These are phyloP conservation scores for Enteromius radiatus DNA, from an alignment of 2,797 vertebrate genomes.

Conservation along the genomic window DNA sequence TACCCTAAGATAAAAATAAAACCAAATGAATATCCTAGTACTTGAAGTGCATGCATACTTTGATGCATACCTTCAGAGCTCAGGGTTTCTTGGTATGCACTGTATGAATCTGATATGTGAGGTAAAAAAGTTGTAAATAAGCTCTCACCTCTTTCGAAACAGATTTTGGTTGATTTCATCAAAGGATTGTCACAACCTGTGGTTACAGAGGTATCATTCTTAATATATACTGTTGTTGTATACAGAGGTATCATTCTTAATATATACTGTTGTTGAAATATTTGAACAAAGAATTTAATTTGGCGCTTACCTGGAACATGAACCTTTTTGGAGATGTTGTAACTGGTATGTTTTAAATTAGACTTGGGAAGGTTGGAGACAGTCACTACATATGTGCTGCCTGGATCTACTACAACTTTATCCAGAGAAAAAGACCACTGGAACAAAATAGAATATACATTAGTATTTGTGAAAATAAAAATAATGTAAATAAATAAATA, in stretches of 20 bases:
- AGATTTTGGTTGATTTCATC: slow-evolving; percentile 68
- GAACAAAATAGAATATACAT: slow-evolving; percentile 23
- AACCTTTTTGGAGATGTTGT: slow-evolving; percentile 59
- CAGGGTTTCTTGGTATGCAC: background rate
- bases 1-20: slow-evolving; percentile 64
- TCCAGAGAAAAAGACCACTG: slow-evolving; percentile 77
- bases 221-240: background rate
- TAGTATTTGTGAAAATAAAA: background rate
- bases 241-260: background rate
- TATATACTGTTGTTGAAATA: background rate
- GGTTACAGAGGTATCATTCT: background rate
- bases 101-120: background rate
- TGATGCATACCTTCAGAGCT: background rate
- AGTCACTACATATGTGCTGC: slow-evolving; percentile 67
- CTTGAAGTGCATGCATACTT: background rate
- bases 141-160: slow-evolving; percentile 72
- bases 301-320: slow-evolving; percentile 67
- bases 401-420: slow-evolving; percentile 72
- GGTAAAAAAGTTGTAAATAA: background rate
- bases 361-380: slow-evolving; percentile 78
- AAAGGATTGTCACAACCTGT: slow-evolving; percentile 68
- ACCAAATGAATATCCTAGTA: background rate
- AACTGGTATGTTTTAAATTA: slow-evolving; percentile 63
- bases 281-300: background rate
- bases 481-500: background rate